Evolutionary conservation across 2,113 vertebrate genomes (phyloP).

Genomic region (Ranitomeya imitator): DNA sequence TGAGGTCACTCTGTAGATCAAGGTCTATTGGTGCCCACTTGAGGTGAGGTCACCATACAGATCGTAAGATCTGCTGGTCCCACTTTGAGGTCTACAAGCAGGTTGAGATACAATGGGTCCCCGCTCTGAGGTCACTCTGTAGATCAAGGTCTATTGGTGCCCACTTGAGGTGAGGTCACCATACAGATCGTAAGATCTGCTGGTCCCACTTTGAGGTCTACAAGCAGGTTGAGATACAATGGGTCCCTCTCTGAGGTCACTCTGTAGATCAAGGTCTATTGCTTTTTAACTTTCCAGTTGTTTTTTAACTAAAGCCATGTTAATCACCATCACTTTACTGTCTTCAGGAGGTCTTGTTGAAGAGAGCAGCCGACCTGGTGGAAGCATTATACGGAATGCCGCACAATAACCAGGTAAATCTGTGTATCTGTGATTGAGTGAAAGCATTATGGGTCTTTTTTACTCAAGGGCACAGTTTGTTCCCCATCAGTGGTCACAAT

Average conservation of each 20-base stretch:
- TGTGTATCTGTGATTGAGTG: background rate
- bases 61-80: background rate
- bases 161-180: background rate
- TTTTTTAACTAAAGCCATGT: background rate
- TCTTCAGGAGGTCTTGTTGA: slow-evolving; percentile 87
- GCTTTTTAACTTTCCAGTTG: background rate
- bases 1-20: background rate
- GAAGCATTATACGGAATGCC: slow-evolving; percentile 91
- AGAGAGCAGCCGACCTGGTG: slow-evolving; percentile 89
- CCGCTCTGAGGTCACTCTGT: background rate
- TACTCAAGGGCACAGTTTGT: background rate
- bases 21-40: background rate
- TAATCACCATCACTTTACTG: background rate
- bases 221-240: background rate
- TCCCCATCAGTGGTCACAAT: background rate
- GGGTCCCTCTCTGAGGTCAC: background rate
- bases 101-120: background rate
- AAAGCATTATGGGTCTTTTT: background rate
- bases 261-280: background rate
- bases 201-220: background rate
- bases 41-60: background rate
- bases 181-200: background rate
- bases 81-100: background rate
- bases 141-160: background rate
- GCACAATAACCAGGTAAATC: slow-evolving; percentile 86